Percentiles rank a stretch among this genome's conserved stretches.
Conservation (phyloP, 2,113 vertebrate species). For the Centropus unirufus region DNA sequence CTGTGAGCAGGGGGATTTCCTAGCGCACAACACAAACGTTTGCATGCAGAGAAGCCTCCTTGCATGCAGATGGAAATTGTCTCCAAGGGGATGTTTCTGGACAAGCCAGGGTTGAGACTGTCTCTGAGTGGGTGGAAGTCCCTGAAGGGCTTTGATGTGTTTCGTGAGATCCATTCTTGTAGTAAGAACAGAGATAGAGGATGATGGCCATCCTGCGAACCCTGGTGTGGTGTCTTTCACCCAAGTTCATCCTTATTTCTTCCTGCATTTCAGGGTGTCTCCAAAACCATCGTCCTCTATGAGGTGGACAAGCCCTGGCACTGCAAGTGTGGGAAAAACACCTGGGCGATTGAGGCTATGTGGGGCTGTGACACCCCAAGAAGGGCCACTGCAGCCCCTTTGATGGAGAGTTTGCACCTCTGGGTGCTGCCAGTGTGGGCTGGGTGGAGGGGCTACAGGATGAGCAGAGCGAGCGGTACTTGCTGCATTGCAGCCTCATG, state of each 20-base stretch:
- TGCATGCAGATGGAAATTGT: neutral
- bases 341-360: neutral
- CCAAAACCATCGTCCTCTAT: neutral
- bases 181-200: neutral
- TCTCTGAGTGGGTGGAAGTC: neutral
- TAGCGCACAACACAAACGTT: neutral
- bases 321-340: accelerated
- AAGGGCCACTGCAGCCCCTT: neutral
- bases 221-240: neutral
- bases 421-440: accelerated
- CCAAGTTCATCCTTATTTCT: neutral
- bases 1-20: neutral
- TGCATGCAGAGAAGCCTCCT: neutral
- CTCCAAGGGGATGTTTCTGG: neutral
- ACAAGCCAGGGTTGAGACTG: neutral
- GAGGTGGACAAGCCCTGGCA: neutral
- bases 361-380: neutral
- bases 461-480: neutral
- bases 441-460: neutral
- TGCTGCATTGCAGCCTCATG: accelerated
- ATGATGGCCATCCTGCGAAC: neutral
- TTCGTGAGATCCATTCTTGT: neutral
- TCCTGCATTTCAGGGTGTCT: neutral
- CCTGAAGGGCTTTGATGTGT: neutral
- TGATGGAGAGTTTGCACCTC: neutral